Conservation (phyloP, 2,888 invertebrate genomes). For the Tribolium freemani region DNA sequence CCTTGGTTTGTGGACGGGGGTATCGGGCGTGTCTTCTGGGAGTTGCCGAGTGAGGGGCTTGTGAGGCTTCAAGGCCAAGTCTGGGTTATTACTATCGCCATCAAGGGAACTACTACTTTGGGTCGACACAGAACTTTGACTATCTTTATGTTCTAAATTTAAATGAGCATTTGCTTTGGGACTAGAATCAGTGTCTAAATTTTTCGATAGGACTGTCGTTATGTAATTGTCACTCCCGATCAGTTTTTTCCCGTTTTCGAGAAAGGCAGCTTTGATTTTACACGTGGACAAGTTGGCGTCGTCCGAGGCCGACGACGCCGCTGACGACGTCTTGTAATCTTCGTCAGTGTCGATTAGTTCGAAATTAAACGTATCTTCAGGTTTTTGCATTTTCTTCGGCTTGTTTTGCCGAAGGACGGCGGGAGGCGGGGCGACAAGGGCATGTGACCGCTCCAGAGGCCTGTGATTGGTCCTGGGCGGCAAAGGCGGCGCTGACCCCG, state of each 20-base stretch:
- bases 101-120: slow-evolving; percentile 56
- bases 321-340: slow-evolving; percentile 63
- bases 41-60: slow-evolving; percentile 77
- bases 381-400: slow-evolving; percentile 75
- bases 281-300: slow-evolving; percentile 49
- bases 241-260: slow-evolving; percentile 72
- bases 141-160: slow-evolving; percentile 62
- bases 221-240: slow-evolving; percentile 83
- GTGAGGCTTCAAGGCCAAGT: slow-evolving; percentile 72
- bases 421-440: slow-evolving; percentile 72
- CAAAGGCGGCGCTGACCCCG: slow-evolving; percentile 74
- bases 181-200: slow-evolving; percentile 61
- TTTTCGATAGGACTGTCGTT: slow-evolving; percentile 74
- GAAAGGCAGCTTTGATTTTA: slow-evolving; percentile 68
- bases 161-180: slow-evolving; percentile 60
- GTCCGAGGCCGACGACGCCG: slow-evolving; percentile 52
- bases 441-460: slow-evolving; percentile 77
- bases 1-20: slow-evolving; percentile 60
- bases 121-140: slow-evolving; percentile 63
- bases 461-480: slow-evolving; percentile 80
- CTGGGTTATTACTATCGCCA: slow-evolving; percentile 31
- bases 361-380: slow-evolving; percentile 86
- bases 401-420: slow-evolving; percentile 78
- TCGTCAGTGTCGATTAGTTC: slow-evolving; percentile 90
- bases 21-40: slow-evolving; percentile 41